phyloP scores from a whole-genome alignment of 2,888 invertebrate species.

The Xestia xanthographa region DNA sequence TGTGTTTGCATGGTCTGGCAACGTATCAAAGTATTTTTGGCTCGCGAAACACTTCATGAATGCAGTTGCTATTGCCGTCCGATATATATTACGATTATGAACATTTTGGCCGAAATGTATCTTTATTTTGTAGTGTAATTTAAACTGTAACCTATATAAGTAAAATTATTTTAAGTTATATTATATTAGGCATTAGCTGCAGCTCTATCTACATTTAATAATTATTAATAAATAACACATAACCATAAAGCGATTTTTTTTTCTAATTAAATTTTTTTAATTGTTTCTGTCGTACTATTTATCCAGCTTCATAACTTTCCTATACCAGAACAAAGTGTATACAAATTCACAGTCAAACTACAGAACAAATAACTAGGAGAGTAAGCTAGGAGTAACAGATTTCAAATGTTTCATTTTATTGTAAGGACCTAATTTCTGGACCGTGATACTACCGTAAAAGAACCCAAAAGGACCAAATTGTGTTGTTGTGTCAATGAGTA shows the following conservation, averaged over 20 bases:
- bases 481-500: neutral
- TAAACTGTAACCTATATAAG: neutral
- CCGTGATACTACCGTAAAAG: neutral
- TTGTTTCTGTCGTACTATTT: neutral
- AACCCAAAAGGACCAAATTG: neutral
- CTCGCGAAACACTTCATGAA: conserved; percentile 84
- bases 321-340: neutral
- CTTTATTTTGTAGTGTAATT: conserved; percentile 24
- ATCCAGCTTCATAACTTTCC: neutral
- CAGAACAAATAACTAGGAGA: conserved; percentile 3
- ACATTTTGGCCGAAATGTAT: conserved; percentile 48
- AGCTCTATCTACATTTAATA: neutral
- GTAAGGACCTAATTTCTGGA: neutral
- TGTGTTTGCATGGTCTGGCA: conserved; percentile 86
- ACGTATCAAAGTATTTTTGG: conserved; percentile 88
- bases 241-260: too few relatives aligned
- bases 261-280: too few relatives aligned
- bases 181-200: neutral
- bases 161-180: neutral
- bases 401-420: neutral
- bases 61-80: conserved; percentile 81
- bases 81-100: conserved; percentile 77
- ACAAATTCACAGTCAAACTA: neutral
- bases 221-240: neutral
- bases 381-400: conserved; percentile 1